A percentile compares a stretch with the other conserved stretches of the same genome.
phyloP scores from a whole-genome alignment of 2,113 vertebrate species.

The Channa maculata region DNA sequence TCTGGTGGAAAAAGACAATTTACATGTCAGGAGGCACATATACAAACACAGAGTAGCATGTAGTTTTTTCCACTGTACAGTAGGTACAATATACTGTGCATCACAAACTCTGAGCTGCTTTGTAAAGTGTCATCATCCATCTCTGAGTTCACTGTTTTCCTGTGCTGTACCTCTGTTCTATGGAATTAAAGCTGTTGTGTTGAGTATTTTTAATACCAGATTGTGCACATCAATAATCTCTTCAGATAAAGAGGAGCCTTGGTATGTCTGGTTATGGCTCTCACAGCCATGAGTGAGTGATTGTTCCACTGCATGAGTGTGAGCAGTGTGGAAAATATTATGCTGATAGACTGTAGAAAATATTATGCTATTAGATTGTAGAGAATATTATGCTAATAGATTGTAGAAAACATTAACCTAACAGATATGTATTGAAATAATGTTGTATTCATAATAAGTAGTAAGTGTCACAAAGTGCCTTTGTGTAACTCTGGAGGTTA shows the following conservation, averaged over 20 bases:
- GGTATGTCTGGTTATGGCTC: constrained; percentile 52
- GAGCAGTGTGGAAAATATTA: constrained; percentile 27
- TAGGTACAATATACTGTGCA: background rate
- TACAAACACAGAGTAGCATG: constrained; percentile 15
- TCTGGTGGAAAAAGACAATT: constrained; percentile 3
- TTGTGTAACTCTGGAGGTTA: too few relatives aligned
- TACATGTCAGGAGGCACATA: background rate
- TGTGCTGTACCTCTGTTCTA: constrained; percentile 3
- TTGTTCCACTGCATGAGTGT: constrained; percentile 69
- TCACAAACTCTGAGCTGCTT: too few relatives aligned
- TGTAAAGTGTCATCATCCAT: constrained; percentile 2
- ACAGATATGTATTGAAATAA: too few relatives aligned
- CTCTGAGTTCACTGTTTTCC: constrained; percentile 18
- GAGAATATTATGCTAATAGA: too few relatives aligned
- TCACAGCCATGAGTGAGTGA: constrained; percentile 59
- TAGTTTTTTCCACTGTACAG: background rate
- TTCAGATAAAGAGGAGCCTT: constrained; percentile 58
- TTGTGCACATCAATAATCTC: constrained; percentile 60
- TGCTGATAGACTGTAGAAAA: too few relatives aligned
- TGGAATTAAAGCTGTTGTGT: constrained; percentile 59
- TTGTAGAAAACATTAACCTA: too few relatives aligned
- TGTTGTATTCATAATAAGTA: constrained; percentile 20
- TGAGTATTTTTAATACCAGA: constrained; percentile 62
- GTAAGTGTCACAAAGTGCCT: too few relatives aligned
- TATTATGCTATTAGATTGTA: too few relatives aligned